Percentiles rank a stretch among this genome's conserved stretches.
Evolutionary conservation across 2,113 vertebrate species (phyloP).

Genomic region (Brachirus orientalis): DNA sequence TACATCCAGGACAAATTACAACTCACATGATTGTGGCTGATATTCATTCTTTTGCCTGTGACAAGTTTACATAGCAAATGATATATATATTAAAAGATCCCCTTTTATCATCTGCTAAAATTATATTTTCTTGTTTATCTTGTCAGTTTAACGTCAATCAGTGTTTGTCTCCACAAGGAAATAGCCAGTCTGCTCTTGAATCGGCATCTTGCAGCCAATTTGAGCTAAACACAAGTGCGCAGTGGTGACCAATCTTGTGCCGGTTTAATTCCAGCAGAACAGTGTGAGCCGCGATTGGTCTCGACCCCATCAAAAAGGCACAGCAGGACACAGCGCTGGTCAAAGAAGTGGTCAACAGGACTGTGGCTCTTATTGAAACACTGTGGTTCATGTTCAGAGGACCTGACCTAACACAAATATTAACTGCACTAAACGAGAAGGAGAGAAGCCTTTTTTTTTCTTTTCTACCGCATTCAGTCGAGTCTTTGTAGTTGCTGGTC

Average conservation of each 20-base stretch:
- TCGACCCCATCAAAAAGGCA: conserved; percentile 72
- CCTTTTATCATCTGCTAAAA: conserved; percentile 42
- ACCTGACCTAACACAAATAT: conserved; percentile 55
- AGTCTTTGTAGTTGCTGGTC: conserved; percentile 11
- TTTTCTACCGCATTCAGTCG: neutral
- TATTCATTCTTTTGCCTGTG: conserved; percentile 3
- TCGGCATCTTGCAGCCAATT: conserved; percentile 68
- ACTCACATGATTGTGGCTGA: conserved; percentile 6
- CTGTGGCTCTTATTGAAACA: conserved; percentile 66
- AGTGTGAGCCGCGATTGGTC: conserved; percentile 64
- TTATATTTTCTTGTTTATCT: conserved; percentile 8
- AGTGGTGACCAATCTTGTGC: conserved; percentile 54
- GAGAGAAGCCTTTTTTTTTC: conserved; percentile 39
- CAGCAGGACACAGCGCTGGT: conserved; percentile 60
- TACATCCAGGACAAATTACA: conserved; percentile 23
- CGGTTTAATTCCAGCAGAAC: conserved; percentile 64
- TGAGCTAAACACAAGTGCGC: conserved; percentile 55
- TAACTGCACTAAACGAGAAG: conserved; percentile 61
- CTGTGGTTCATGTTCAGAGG: conserved; percentile 49
- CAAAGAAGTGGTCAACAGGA: conserved; percentile 66
- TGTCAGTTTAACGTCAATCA: conserved; percentile 18
- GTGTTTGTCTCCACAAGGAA: conserved; percentile 47
- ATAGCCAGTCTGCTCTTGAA: conserved; percentile 62
- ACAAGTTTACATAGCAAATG: too few relatives aligned
- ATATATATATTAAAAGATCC: too few relatives aligned